phyloP scores from a whole-genome alignment of 2,113 vertebrate species.

The Cryptomyrus ogoouensis region DNA sequence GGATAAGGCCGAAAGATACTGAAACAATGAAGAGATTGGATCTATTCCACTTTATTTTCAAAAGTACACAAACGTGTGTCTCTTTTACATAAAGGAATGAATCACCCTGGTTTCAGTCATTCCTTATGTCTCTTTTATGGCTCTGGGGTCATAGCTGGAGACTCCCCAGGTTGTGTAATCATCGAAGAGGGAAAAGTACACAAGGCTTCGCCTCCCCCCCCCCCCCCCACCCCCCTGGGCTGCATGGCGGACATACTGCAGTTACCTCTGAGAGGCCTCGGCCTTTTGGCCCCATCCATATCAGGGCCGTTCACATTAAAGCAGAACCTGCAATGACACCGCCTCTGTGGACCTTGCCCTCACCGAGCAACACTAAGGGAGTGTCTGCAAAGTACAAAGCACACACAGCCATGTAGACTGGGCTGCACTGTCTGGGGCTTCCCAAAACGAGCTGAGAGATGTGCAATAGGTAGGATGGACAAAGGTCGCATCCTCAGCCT shows the following conservation, averaged over 20 bases:
- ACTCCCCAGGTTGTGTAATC: neutral
- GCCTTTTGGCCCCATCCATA: neutral
- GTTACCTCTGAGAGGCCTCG: neutral
- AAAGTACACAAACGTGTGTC: neutral
- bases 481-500: neutral
- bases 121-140: neutral
- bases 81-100: neutral
- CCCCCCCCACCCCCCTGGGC: neutral
- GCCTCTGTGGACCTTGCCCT: conserved; percentile 20
- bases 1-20: neutral
- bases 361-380: neutral
- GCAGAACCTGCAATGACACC: neutral
- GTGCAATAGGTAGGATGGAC: neutral
- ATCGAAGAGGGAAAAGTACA: conserved; percentile 7
- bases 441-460: neutral
- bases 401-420: neutral
- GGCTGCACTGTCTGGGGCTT: neutral
- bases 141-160: neutral
- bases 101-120: neutral
- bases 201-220: neutral
- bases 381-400: neutral
- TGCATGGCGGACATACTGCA: neutral
- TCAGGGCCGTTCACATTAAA: conserved; percentile 15
- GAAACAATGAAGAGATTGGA: neutral
- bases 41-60: neutral